phyloP scores from a whole-genome alignment of 1,140 invertebrate genomes.

The Scaptomyza graminum region DNA sequence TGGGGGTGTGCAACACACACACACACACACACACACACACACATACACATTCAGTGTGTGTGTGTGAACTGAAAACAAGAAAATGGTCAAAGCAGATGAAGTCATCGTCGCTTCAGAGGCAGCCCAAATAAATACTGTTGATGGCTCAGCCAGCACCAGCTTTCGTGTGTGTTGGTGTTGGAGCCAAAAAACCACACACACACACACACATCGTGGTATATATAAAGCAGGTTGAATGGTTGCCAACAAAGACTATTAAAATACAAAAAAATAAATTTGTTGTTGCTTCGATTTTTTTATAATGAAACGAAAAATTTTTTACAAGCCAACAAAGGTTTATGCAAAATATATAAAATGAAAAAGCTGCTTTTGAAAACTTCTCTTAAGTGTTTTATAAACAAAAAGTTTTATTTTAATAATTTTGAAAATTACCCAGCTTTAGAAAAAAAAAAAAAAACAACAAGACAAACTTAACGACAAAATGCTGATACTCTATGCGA shows the following conservation, averaged over 20 bases:
- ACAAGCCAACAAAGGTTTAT: too few relatives aligned
- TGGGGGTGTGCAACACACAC: conserved; percentile 39
- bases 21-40: conserved; percentile 13
- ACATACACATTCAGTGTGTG: not conserved
- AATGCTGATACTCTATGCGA: too few relatives aligned
- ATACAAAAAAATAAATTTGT: not conserved
- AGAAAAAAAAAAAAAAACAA: too few relatives aligned
- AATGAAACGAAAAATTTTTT: too few relatives aligned
- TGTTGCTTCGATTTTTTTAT: too few relatives aligned
- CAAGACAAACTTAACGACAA: not conserved
- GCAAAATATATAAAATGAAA: too few relatives aligned
- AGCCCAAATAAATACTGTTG: conserved; percentile 14
- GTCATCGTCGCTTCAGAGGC: conserved; percentile 53
- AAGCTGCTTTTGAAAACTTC: too few relatives aligned
- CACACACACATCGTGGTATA: not conserved
- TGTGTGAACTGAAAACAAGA: conserved; percentile 29
- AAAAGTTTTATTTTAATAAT: not conserved
- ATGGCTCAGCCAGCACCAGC: conserved; percentile 29
- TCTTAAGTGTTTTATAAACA: too few relatives aligned
- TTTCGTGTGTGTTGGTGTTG: not conserved
- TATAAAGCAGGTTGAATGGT: conserved; percentile 19
- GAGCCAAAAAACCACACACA: not conserved
- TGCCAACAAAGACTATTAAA: conserved; percentile 15
- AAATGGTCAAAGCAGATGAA: conserved; percentile 68
- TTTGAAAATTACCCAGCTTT: not conserved